Base-by-base conservation (phyloP, 2,888 invertebrate species). In the Cheilosia grossa region DNA sequence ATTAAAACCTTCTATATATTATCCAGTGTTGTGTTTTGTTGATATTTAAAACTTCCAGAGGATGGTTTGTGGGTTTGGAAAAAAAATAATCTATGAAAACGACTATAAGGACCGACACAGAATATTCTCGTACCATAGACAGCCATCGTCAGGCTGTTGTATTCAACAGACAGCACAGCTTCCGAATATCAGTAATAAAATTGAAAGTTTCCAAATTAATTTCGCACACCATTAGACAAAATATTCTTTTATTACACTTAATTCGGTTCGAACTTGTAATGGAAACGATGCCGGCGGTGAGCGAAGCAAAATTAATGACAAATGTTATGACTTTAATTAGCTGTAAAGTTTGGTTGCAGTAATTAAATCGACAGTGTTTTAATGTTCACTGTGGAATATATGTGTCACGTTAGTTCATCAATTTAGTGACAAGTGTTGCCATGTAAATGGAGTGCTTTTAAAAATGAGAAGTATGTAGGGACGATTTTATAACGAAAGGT, bases 311-410 rank as follows among this genome's bases (percentile, higher is more conserved):
- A 19, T 59, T 59, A 70, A 70, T 59, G 58, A 70, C 70, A 49
- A 24, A 70, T 59, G 70, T 70, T 70, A 70, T 70, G 70, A 49
- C 49, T 59, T 70, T 59, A 70, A 70, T 70, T 70, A 51, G 33
- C 49, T 27, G 58, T n/a, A 49, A 49, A 37, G 37, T 33, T 58
- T 49, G 3, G 6, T 2, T 49, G 59, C 13, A 37, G 10, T 49
- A 70, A 51, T 49, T 64, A 64, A 61, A 61, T 17, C 10, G 47
- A 6, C 44, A 27, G 44, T 4, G 7, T n/a, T 21, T 49, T 15
- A 24, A 24, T n/a, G 42, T 64, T n/a, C 10, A 37, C 19, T 58
- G 37, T 15, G 7, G 27, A 64, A 51, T 4, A 37, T 13, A 7
- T 51, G 6, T 27, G 27, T 7, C 19, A 21, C 1, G 4, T 4